Evolutionary conservation across 1,140 invertebrate genomes (phyloP).

Genomic region (Melanaphis sacchari): DNA sequence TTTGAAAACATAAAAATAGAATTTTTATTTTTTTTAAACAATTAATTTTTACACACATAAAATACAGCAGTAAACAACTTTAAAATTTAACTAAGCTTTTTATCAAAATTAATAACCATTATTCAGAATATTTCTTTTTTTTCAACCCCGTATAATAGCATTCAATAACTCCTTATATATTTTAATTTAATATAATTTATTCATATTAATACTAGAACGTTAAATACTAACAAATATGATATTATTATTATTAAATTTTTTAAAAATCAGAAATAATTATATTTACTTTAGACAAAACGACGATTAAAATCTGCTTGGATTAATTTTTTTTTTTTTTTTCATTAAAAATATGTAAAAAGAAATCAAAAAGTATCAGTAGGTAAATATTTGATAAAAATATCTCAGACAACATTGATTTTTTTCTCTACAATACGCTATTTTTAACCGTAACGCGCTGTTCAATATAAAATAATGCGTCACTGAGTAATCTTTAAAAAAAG

Average conservation of each 20-base stretch:
- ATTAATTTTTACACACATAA: not conserved
- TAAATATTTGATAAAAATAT: constrained; percentile 24
- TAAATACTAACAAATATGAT: not conserved
- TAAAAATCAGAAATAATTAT: not conserved
- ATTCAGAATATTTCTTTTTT: not conserved
- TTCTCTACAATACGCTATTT: not conserved
- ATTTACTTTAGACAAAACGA: not conserved
- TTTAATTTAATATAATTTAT: constrained; percentile 2
- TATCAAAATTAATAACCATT: not conserved
- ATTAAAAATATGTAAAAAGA: not conserved
- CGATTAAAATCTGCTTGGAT: not conserved
- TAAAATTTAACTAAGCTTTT: not conserved
- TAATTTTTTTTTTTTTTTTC: not conserved
- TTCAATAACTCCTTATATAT: not conserved
- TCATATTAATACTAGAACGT: not conserved
- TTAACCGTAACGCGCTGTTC: not conserved
- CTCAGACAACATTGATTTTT: constrained; percentile 2
- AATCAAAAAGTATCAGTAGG: not conserved
- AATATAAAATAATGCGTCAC: not conserved
- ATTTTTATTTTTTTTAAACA: not conserved
- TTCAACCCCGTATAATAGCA: not conserved
- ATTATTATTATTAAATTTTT: not conserved
- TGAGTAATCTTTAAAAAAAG: not conserved
- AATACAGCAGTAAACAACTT: not conserved
- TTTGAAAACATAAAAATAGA: not conserved